phyloP scores from a whole-genome alignment of 2,113 vertebrate genomes.

The Pollimyrus isidori region DNA sequence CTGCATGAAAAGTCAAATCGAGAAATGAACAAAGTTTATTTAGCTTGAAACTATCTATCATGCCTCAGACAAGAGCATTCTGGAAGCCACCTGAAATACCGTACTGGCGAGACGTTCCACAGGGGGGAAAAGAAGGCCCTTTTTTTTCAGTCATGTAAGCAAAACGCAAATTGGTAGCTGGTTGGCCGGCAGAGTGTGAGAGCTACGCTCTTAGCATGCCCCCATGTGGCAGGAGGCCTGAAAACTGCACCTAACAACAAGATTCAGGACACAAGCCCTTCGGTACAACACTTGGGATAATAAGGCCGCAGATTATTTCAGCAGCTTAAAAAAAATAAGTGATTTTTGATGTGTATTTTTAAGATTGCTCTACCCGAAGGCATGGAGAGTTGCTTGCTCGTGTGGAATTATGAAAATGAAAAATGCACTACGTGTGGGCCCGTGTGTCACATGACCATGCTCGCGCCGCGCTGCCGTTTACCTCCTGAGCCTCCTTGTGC shows the following conservation, averaged over 20 bases:
- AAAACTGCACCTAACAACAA: not conserved
- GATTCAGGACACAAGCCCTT: not conserved
- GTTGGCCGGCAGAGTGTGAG: not conserved
- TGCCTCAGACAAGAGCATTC: not conserved
- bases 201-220: not conserved
- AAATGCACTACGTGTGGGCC: not conserved
- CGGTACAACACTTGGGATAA: not conserved
- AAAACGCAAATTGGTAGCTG: not conserved
- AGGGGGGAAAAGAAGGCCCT: not conserved
- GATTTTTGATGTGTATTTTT: not conserved
- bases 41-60: not conserved
- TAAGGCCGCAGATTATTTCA: not conserved
- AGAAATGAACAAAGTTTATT: not conserved
- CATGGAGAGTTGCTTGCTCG: not conserved
- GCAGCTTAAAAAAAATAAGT: not conserved
- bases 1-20: constrained; percentile 45
- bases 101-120: not conserved
- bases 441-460: not conserved
- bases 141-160: not conserved
- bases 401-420: not conserved
- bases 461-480: not conserved
- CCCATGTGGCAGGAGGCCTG: not conserved
- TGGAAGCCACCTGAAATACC: not conserved
- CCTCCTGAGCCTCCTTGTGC: not conserved
- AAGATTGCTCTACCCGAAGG: not conserved